Base-by-base conservation (phyloP, 2,113 vertebrate genomes). In the Epinephelus cyanopodus region DNA sequence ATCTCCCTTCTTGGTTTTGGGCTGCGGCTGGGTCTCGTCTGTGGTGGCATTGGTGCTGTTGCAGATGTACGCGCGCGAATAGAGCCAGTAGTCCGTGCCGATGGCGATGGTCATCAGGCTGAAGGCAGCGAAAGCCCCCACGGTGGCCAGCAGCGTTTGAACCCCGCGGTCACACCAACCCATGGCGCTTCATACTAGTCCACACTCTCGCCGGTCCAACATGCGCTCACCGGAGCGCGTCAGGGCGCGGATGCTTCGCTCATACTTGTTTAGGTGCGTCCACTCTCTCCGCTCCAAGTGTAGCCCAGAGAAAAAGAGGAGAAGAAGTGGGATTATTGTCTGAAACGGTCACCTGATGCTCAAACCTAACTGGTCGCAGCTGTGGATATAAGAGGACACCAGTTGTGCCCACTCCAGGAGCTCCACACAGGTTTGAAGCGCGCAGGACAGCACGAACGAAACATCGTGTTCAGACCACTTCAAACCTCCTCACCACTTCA, bases 51-150 rank as follows among this genome's bases (percentile, higher is more conserved):
- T 99, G 94, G 97, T 99, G 82, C 93, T 94, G 94, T 99, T 99
- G 94, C 98, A 99, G 93, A 98, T 97, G 93, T 97, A 96, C 65
- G 97, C 97, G 91, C 97, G 96, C 76, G 97, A 98, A 93, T 99
- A 99, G 23, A 99, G 97, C 98, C 98, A 99, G 95, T 99, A 99
- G 95, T 99, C 97, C 90, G 98, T 99, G 84, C 98, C 98, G 87
- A 99, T 97, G 90, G 98, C 97, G 93, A 99, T 98, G 95, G 96
- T 97, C 98, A 99, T 99, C 86, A 99, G 96, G 93, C 98, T 97
- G 94, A 99, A 99, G 84, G 98, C 98, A 73, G 97, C 96, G 90
- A 99, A 99, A 94, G 98, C 98, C 77, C 98, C 98, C 78, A 95
- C 96, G 65, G 97, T 98, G 94, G 97, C 97, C 95, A 99, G 95